A percentile compares a stretch with the other conserved stretches of the same genome.
Evolutionary conservation across 2,113 vertebrate genomes (phyloP).

Genomic region (Corvus moneduloides): DNA sequence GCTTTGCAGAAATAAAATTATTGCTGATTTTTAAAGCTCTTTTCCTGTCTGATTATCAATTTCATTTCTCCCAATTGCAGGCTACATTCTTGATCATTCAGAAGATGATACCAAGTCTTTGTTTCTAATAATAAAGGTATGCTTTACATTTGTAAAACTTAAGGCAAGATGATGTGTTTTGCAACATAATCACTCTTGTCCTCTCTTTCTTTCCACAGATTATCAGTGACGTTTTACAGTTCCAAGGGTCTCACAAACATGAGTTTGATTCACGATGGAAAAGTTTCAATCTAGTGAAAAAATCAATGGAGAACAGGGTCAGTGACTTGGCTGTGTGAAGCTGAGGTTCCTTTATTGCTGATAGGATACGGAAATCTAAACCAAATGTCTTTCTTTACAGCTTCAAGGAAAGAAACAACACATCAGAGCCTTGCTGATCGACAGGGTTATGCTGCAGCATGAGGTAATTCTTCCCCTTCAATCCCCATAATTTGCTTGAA

Average conservation of each 20-base stretch:
- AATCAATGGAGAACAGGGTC: conserved; percentile 98
- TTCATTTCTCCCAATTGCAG: conserved; percentile 54
- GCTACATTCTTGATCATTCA: conserved; percentile 90
- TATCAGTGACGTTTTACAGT: conserved; percentile 91
- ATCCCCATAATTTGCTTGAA: background rate
- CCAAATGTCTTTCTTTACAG: conserved; percentile 69
- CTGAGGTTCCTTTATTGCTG: background rate
- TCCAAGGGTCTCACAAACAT: conserved; percentile 94
- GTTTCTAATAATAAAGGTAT: conserved; percentile 96
- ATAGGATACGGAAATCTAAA: background rate
- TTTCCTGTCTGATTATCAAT: background rate
- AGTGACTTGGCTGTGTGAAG: conserved; percentile 65
- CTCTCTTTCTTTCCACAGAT: conserved; percentile 75
- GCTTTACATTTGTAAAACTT: background rate
- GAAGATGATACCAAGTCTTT: conserved; percentile 98
- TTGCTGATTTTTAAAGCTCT: background rate
- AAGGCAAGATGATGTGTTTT: background rate
- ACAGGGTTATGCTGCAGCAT: conserved; percentile 97
- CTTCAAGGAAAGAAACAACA: conserved; percentile 95
- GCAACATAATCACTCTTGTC: background rate
- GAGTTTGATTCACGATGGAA: conserved; percentile 98
- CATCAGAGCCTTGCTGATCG: conserved; percentile 92
- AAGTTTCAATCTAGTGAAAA: conserved; percentile 97
- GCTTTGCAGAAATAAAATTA: background rate
- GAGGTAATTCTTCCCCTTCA: conserved; percentile 78